These are phyloP conservation scores for Trematomus bernacchii DNA, from an alignment of 2,797 vertebrate genomes.

Conservation along the genomic window DNA sequence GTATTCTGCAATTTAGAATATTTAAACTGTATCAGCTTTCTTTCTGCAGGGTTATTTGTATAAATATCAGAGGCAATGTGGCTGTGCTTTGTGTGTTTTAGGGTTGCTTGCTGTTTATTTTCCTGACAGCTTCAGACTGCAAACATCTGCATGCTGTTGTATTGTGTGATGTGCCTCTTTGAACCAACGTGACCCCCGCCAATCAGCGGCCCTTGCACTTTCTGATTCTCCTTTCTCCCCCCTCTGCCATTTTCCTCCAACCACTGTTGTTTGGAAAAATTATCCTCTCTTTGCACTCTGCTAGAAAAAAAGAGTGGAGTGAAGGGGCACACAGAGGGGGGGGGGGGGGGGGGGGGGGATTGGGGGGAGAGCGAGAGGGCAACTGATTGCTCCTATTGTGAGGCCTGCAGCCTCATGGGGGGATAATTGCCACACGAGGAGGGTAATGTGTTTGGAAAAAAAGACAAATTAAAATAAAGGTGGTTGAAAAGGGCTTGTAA, in stretches of 20 bases:
- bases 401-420: constrained; percentile 78
- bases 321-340: constrained; percentile 62
- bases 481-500: constrained; percentile 29
- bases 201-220: constrained; percentile 50
- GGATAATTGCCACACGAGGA: constrained; percentile 84
- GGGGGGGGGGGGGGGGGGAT: constrained; percentile 38
- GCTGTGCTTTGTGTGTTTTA: constrained; percentile 35
- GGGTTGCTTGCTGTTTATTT: constrained; percentile 59
- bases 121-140: constrained; percentile 33
- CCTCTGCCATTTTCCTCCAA: constrained; percentile 59
- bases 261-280: constrained; percentile 84
- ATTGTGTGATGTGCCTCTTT: constrained; percentile 56
- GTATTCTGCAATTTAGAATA: neutral
- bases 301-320: constrained; percentile 60
- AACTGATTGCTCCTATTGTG: constrained; percentile 87
- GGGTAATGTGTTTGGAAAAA: constrained; percentile 79
- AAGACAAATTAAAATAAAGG: constrained; percentile 62
- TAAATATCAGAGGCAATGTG: neutral
- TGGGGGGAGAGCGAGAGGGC: constrained; percentile 68
- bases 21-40: constrained; percentile 11
- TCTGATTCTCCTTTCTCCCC: constrained; percentile 59
- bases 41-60: constrained; percentile 24
- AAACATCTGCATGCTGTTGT: constrained; percentile 62
- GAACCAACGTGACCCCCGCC: constrained; percentile 58
- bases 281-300: constrained; percentile 76